phyloP scores from a whole-genome alignment of 2,888 invertebrate genomes.

The Campaea margaritaria region DNA sequence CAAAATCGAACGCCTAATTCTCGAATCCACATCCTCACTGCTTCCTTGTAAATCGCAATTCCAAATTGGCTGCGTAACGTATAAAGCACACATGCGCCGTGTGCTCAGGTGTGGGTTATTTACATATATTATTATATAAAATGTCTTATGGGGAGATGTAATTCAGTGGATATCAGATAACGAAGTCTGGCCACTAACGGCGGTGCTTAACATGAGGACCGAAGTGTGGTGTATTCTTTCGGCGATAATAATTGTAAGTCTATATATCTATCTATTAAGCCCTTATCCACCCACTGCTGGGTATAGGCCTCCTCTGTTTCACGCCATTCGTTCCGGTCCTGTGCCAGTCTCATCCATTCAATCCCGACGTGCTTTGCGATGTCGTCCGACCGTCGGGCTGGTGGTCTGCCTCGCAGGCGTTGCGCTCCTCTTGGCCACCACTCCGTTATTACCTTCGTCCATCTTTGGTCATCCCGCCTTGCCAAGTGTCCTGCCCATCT shows the following conservation, averaged over 20 bases:
- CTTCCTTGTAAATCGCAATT: slow-evolving; percentile 10
- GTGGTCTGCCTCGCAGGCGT: too few species aligned
- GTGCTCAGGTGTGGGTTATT: slow-evolving; percentile 43
- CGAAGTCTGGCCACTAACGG: slow-evolving; percentile 48
- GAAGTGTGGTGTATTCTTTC: slow-evolving; percentile 34
- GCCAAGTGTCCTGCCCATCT: too few species aligned
- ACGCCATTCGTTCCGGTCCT: too few species aligned
- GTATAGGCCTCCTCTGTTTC: too few species aligned
- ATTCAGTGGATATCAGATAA: slow-evolving; percentile 50
- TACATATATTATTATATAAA: slow-evolving; percentile 48
- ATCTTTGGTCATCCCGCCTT: too few species aligned
- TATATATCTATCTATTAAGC: too few species aligned
- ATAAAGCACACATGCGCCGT: slow-evolving; percentile 8
- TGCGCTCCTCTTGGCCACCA: too few species aligned
- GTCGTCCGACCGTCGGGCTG: too few species aligned
- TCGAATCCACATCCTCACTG: not conserved
- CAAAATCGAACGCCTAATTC: slow-evolving; percentile 2
- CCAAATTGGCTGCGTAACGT: slow-evolving; percentile 27
- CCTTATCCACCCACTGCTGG: too few species aligned
- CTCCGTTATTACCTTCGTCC: too few species aligned
- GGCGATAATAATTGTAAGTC: slow-evolving; percentile 52
- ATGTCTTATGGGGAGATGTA: slow-evolving; percentile 19
- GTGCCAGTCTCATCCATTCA: too few species aligned
- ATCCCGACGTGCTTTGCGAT: too few species aligned
- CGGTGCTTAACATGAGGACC: slow-evolving; percentile 36